Evolutionary conservation across 2,888 invertebrate genomes (phyloP).

Genomic region (Auanema freiburgensis): DNA sequence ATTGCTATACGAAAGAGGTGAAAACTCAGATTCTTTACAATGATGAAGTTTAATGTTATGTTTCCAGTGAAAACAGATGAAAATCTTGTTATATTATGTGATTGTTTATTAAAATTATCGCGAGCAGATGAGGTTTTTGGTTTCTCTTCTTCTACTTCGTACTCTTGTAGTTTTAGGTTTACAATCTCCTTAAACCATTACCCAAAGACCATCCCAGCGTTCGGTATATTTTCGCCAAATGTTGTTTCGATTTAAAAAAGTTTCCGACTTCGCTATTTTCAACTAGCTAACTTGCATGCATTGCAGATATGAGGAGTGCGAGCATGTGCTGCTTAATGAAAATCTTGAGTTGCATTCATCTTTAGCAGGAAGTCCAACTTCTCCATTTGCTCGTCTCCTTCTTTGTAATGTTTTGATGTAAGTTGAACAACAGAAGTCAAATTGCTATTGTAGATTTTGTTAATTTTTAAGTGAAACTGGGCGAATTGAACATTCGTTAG

Average conservation of each 20-base stretch:
- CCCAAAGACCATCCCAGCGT: constrained; percentile 19
- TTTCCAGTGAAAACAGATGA: constrained; percentile 25
- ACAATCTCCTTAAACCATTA: constrained; percentile 15
- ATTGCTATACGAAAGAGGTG: constrained; percentile 67
- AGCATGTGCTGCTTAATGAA: constrained; percentile 30
- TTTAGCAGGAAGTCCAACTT: constrained; percentile 27
- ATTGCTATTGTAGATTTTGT: neutral
- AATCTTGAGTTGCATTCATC: constrained; percentile 28
- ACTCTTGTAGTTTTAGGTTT: constrained; percentile 15
- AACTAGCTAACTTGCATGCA: neutral
- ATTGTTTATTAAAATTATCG: constrained; percentile 18
- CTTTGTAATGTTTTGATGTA: constrained; percentile 30
- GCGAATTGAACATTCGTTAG: constrained; percentile 2
- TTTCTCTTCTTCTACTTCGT: neutral
- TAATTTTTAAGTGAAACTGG: constrained; percentile 2
- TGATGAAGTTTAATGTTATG: neutral
- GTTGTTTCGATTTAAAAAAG: constrained; percentile 53
- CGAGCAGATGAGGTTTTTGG: constrained; percentile 22
- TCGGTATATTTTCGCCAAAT: constrained; percentile 52
- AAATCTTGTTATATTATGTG: constrained; percentile 18
- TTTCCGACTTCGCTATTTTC: constrained; percentile 12
- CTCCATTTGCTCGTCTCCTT: constrained; percentile 41
- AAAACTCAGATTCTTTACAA: neutral
- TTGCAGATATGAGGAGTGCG: constrained; percentile 42
- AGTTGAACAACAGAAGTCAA: neutral